Base-by-base conservation (phyloP, 2,113 vertebrate species). In the Percopsis transmontana region DNA sequence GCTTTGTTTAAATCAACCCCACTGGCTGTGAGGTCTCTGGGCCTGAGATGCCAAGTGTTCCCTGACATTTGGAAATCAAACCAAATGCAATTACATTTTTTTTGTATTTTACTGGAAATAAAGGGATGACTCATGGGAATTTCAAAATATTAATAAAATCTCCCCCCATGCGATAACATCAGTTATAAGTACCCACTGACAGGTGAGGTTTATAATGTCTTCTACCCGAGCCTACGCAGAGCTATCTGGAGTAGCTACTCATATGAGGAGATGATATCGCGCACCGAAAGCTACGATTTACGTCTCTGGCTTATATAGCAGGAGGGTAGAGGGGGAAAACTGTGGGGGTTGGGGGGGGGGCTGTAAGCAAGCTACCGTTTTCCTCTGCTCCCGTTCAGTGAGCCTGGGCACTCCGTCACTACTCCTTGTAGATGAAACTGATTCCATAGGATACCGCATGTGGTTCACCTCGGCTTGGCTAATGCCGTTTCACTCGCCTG, bases 111-210 rank as follows among this genome's bases (percentile, higher is more conserved):
- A 60, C 62, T 62, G 62, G 60, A 80, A 80, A 71, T 69, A 55
- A 58, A 66, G 52, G 50, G 68, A 74, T 70, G 72, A 82, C 62
- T 83, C 71, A 86, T 41, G 13, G 27, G 33, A 66, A 77, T 72
- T 44, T 52, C 2, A 50, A 76, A 70, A 23, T 40, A 14, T 42
- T 81, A 65, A 81, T 66, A 76, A 57, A 72, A 72, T 52, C 57
- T 72, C 40, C 45, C 16, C 62, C 70, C 54, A 33, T 69, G 54
- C 66, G 68, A 58, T 67, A 21, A 56, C 2, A 40, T 58, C n/a
- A 53, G 11, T 53, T n/a, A 14, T 50, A 50, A 10, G 48, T 10
- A 11, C 16, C 20, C 51, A 12, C 21, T 23, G 51, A 51, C 70
- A 63, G 58, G 64, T 72, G 70, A 41, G 13, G 40, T 16, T 3